Evolutionary conservation across 2,888 invertebrate species (phyloP).

Genomic region (Hipparchia sbordonii): DNA sequence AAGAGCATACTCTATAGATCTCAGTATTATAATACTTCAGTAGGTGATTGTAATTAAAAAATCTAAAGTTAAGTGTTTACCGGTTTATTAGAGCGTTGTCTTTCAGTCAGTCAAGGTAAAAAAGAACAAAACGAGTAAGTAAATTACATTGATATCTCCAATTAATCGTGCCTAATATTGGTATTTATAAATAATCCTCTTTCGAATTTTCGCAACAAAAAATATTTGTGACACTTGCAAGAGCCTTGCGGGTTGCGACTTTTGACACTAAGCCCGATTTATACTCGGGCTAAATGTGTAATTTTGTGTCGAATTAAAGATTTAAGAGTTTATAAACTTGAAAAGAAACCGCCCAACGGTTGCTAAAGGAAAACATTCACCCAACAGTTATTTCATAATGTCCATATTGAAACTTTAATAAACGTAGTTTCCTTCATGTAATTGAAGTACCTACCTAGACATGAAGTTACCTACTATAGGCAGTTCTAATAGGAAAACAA

Average conservation of each 20-base stretch:
- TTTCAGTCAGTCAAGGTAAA: neutral
- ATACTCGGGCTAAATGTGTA: constrained; percentile 66
- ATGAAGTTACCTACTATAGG: too few species aligned
- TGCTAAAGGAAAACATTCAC: too few species aligned
- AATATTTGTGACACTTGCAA: constrained; percentile 68
- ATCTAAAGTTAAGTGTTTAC: too few species aligned
- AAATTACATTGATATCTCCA: constrained; percentile 44
- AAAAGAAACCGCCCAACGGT: constrained; percentile 48
- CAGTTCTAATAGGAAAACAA: too few species aligned
- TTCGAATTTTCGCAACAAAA: constrained; percentile 65
- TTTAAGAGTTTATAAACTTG: constrained; percentile 66
- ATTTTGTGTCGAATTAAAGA: constrained; percentile 73
- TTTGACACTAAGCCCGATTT: constrained; percentile 77
- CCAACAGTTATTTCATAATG: too few species aligned
- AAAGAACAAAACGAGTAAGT: neutral
- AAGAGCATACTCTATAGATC: too few species aligned
- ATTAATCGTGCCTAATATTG: constrained; percentile 49
- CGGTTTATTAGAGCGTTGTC: too few species aligned
- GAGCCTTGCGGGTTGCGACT: constrained; percentile 61
- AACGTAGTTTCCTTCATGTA: neutral
- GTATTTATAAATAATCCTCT: constrained; percentile 59
- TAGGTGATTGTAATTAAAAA: too few species aligned
- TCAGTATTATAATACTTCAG: too few species aligned
- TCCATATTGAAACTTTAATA: too few species aligned
- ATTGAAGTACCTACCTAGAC: too few species aligned